A percentile compares a stretch with the other conserved stretches of the same genome.
phyloP scores from a whole-genome alignment of 2,888 invertebrate genomes.

The Melinaea menophilus region DNA sequence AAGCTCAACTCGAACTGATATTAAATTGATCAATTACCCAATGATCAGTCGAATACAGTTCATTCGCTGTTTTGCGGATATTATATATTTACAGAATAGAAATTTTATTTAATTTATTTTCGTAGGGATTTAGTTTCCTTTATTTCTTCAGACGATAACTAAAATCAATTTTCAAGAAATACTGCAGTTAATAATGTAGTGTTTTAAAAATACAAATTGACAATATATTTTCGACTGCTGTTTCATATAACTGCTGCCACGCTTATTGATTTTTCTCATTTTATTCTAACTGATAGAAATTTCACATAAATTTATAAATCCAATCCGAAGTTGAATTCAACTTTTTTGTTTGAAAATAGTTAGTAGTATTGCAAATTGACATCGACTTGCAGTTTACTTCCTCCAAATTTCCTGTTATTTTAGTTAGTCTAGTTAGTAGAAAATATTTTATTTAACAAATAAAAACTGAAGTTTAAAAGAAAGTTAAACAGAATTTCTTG shows the following conservation, averaged over 20 bases:
- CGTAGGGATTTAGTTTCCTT: background rate
- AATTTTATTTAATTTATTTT: background rate
- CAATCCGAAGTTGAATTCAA: slow-evolving; percentile 22
- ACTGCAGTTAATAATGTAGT: background rate
- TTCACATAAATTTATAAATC: slow-evolving; percentile 29
- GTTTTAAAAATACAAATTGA: slow-evolving; percentile 5
- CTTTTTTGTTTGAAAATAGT: slow-evolving; percentile 29
- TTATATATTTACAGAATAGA: background rate
- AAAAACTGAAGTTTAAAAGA: too few species aligned
- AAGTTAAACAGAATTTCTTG: background rate
- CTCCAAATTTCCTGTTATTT: slow-evolving; percentile 12
- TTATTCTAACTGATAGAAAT: slow-evolving; percentile 31
- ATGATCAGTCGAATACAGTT: too few species aligned
- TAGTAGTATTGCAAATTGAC: slow-evolving; percentile 23
- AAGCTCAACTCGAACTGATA: slow-evolving; percentile 2
- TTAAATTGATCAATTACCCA: slow-evolving; percentile 16
- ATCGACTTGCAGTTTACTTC: slow-evolving; percentile 20
- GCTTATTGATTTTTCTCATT: slow-evolving; percentile 15
- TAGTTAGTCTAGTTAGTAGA: background rate
- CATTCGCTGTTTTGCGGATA: background rate
- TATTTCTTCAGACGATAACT: background rate
- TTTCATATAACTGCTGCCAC: slow-evolving; percentile 3
- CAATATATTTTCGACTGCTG: slow-evolving; percentile 16
- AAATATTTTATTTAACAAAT: background rate
- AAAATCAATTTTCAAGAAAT: background rate